phyloP scores from a whole-genome alignment of 2,113 vertebrate species.

The Callaeas wilsoni region DNA sequence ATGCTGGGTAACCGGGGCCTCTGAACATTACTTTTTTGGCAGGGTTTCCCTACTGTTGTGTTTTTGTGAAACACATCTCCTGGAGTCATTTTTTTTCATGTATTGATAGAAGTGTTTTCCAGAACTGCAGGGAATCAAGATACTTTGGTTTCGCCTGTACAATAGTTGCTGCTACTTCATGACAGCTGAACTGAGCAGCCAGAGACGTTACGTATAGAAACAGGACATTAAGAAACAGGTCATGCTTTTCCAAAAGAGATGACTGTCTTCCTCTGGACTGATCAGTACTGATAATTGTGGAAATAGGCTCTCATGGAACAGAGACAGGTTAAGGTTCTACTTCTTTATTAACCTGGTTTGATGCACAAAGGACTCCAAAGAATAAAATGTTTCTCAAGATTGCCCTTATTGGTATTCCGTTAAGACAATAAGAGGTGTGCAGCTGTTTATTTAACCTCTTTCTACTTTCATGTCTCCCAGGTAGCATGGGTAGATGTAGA shows the following conservation, averaged over 20 bases:
- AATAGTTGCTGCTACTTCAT: background rate
- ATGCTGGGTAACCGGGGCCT: background rate
- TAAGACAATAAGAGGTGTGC: background rate
- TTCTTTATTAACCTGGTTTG: background rate
- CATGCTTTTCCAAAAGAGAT: background rate
- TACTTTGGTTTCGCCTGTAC: background rate
- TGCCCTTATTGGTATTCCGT: slow-evolving; percentile 28
- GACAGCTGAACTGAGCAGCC: background rate
- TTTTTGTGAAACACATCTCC: background rate
- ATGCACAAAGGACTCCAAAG: background rate
- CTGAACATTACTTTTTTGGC: background rate
- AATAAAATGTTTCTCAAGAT: background rate
- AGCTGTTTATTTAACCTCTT: background rate
- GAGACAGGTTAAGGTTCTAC: background rate
- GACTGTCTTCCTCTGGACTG: background rate
- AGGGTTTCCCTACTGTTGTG: background rate
- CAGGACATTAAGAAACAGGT: background rate
- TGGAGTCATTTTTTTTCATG: accelerated
- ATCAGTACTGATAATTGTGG: background rate
- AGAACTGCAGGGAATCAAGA: background rate
- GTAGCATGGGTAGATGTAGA: background rate
- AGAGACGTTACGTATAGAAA: background rate
- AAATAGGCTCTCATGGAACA: background rate
- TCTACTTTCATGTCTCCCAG: background rate
- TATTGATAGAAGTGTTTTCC: background rate